Evolutionary conservation across 2,888 invertebrate species (phyloP), one percentile per base, ranked within the genome.

Genomic region (Philonicus albiceps): DNA sequence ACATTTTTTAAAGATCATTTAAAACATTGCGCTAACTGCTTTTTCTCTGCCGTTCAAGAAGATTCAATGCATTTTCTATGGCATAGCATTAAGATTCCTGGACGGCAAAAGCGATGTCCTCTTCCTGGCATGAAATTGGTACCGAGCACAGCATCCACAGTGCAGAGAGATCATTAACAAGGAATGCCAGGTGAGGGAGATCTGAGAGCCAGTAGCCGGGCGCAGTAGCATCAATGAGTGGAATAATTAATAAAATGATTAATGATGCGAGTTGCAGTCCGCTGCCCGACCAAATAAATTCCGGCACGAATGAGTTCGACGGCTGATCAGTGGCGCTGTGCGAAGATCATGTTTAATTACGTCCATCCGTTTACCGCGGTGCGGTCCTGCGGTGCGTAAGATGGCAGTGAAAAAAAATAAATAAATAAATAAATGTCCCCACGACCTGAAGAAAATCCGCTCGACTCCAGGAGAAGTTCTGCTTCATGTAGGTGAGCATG

Each of bases 211-310:
- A 16, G 55, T 55, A 76, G 55, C 84, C 37, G 22, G 22, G 40
- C 31, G 76, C 31, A 76, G n/a, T 76, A 27, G 40, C 22, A 78
- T 40, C 30, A 86, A 86, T 86, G 76, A 86, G 55, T n/a, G 43
- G 43, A 86, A 86, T 78, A 86, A 76, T 86, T 86, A 78, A 86
- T 86, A 86, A 86, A 78, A 64, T 86, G 76, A 86, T 86, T 86
- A 86, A 86, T 86, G 76, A 27, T 27, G 78, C 40, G 43, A 37
- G 16, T 19, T 86, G 43, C 86, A 34, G 11, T 53, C 1, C 7
- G 37, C 55, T 34, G 53, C 53, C 76, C 22, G 19, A 34, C 75
- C 76, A 76, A 85, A 85, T 76, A 85, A 85, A 76, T 76, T 78
- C 22, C 40, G 11, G 13, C 74, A 74, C 37, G n/a, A 43, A 73